Evolutionary conservation across 2,888 invertebrate species (phyloP), one percentile per base, ranked within the genome.

Genomic region (Rhamnusium bicolor): DNA sequence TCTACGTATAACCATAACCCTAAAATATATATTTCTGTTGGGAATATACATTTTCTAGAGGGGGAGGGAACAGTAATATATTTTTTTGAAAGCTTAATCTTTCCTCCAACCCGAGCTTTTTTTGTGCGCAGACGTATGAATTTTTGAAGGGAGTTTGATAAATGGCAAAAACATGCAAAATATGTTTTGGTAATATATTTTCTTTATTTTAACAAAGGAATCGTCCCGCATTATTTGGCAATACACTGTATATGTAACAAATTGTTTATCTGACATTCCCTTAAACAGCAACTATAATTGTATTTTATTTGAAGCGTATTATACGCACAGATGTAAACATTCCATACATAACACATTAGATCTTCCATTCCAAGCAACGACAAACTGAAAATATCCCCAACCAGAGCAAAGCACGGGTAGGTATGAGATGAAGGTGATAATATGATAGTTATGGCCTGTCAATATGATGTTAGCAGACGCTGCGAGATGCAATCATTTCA

Each of bases 401-500:
- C 51, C 47, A 65, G 18, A 47, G 16, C 46, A n/a, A 58, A 10
- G 21, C 19, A 58, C 19, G 16, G 19, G 27, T 21, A 32, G 56
- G 67, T 47, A 49, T 53, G 53, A 69, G 70, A 62, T 63, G 14
- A 4, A 32, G 49, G 60, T 69, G 76, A 76, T 76, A 76, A 74
- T 72, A 71, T 71, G 56, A 69, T 66, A 73, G 32, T 53, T 75
- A 77, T 68, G 73, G 65, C 65, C 69, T 60, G 69, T 69, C 69
- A 53, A 60, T 73, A 71, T 73, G 72, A 67, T 56, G 67, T 63
- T 56, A 61, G 69, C 67, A 71, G 73, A 56, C 67, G 71, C 63
- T 14, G 18, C 27, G 49, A 77, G 78, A 80, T 80, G 79, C 73
- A 54, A 80, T 80, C 80, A 80, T 78, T 80, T 80, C 77, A 80